These are phyloP conservation scores for Theonella swinhoei DNA, from an alignment of 37 sponge, comb jelly and placozoan species.

Conservation along the genomic window DNA sequence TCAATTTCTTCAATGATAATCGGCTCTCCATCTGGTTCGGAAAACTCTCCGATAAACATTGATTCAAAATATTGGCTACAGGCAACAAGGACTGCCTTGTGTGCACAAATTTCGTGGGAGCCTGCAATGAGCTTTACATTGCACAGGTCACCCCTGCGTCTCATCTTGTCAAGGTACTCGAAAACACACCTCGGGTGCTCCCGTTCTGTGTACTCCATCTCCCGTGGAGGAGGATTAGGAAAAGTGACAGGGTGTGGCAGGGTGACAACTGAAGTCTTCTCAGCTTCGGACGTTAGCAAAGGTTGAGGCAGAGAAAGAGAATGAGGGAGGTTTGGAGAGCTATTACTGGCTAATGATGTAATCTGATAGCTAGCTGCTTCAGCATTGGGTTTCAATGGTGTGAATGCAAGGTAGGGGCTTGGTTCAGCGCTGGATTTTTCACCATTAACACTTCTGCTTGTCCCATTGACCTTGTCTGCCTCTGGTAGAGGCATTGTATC, in stretches of 20 bases:
- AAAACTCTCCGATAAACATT: slow-evolving; percentile 77
- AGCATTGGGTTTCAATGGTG: neutral
- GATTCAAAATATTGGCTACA: slow-evolving; percentile 76
- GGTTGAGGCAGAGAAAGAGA: neutral
- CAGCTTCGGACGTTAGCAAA: neutral
- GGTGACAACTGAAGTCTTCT: neutral
- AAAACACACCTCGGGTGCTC: slow-evolving; percentile 60
- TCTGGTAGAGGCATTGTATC: neutral
- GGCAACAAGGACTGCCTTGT: slow-evolving; percentile 71
- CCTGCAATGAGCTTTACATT: slow-evolving; percentile 53
- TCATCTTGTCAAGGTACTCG: slow-evolving; percentile 58
- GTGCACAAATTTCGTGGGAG: slow-evolving; percentile 49
- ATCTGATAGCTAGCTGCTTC: neutral
- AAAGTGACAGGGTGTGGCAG: slow-evolving; percentile 36
- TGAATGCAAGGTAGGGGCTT: neutral
- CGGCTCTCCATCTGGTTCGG: slow-evolving; percentile 52
- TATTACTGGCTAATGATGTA: neutral
- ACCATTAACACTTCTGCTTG: neutral
- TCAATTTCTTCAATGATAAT: slow-evolving; percentile 72
- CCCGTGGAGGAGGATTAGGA: slow-evolving; percentile 44
- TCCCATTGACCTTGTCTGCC: neutral
- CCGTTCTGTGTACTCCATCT: slow-evolving; percentile 61
- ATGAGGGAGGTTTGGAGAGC: neutral
- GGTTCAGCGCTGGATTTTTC: neutral
- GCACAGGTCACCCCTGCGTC: slow-evolving; percentile 74